Conservation (phyloP, 37 sponge, comb jelly and placozoan species). For the Aphrocallistes beatrix region DNA sequence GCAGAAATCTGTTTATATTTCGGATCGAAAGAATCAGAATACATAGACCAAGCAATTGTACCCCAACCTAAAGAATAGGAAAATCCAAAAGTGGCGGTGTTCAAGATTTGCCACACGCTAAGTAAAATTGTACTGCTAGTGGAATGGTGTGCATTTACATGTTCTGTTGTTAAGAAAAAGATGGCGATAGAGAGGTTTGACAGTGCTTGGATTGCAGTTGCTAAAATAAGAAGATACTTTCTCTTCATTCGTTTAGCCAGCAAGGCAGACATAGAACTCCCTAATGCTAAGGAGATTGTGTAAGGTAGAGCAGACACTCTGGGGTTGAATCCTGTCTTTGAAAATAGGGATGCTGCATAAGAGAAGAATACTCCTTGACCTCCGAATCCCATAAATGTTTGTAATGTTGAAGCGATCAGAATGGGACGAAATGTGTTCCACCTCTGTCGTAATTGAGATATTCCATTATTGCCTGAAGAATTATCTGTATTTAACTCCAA, state of each 20-base stretch:
- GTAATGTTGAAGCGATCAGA: not conserved
- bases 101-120: not conserved
- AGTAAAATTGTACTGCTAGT: not conserved
- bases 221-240: not conserved
- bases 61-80: not conserved
- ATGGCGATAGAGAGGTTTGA: not conserved
- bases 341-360: not conserved
- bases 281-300: not conserved
- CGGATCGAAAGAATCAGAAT: not conserved
- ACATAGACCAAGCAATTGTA: not conserved
- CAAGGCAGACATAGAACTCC: not conserved
- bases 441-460: not conserved
- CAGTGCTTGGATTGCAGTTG: not conserved
- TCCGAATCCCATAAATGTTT: not conserved
- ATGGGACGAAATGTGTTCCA: constrained; percentile 5
- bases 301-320: not conserved
- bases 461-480: not conserved
- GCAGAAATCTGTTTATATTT: not conserved
- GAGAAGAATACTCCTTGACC: not conserved
- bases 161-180: not conserved
- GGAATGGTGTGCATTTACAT: not conserved
- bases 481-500: not conserved
- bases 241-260: not conserved
- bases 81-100: not conserved
- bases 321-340: not conserved